phyloP scores from a whole-genome alignment of 1,140 invertebrate species.

The Hycleus cichorii region DNA sequence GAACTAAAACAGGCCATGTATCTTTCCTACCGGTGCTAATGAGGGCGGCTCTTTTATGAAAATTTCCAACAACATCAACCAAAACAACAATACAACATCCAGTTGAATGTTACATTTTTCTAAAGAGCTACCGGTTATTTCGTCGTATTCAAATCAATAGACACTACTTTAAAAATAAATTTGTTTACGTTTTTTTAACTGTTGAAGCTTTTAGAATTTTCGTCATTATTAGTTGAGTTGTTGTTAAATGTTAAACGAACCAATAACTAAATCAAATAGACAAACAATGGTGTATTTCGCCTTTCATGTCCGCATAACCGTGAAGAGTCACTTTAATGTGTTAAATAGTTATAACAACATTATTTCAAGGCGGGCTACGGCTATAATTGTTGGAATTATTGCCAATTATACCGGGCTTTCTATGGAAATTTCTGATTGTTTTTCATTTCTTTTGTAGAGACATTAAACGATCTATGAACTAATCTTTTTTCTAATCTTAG shows the following conservation, averaged over 20 bases:
- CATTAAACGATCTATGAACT: too few species aligned
- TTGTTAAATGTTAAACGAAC: constrained; percentile 2
- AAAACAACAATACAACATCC: too few species aligned
- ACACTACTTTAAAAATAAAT: background rate
- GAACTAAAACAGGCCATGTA: constrained; percentile 21
- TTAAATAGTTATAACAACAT: constrained; percentile 10
- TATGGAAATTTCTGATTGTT: too few species aligned
- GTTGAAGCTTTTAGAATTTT: constrained; percentile 9
- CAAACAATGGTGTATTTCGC: constrained; percentile 1
- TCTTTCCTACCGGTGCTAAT: constrained; percentile 20
- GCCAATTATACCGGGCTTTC: too few species aligned
- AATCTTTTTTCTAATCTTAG: too few species aligned
- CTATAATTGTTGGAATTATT: too few species aligned
- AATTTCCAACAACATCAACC: background rate
- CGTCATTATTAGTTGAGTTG: constrained; percentile 1
- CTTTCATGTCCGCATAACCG: background rate
- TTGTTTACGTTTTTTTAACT: constrained; percentile 11
- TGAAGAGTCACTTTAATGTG: constrained; percentile 13
- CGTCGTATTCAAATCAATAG: too few species aligned
- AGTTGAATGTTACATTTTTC: constrained; percentile 6
- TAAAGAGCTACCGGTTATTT: background rate
- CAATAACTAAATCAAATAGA: constrained; percentile 12
- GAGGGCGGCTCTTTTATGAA: constrained; percentile 20
- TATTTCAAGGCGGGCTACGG: background rate
- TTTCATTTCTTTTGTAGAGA: too few species aligned